Conservation (phyloP, 2,113 vertebrate genomes). For the Ictidomys tridecemlineatus region DNA sequence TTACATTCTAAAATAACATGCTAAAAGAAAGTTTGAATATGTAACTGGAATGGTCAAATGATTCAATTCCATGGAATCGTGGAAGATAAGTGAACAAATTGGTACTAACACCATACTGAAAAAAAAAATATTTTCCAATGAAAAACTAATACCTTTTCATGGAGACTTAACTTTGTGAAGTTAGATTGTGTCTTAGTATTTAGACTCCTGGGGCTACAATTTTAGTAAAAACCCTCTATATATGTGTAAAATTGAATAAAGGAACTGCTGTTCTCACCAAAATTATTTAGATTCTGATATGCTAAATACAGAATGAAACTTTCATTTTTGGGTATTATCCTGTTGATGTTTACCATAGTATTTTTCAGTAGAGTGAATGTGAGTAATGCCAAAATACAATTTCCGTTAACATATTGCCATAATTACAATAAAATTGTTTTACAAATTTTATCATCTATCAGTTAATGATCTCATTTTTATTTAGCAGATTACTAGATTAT, state of each 20-base stretch:
- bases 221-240: not conserved
- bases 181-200: not conserved
- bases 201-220: not conserved
- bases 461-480: not conserved
- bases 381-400: not conserved
- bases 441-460: not conserved
- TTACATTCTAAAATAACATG: not conserved
- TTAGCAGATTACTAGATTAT: not conserved
- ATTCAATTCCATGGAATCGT: not conserved
- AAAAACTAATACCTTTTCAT: not conserved
- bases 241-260: not conserved
- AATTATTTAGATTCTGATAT: not conserved
- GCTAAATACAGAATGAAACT: not conserved
- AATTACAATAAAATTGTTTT: not conserved
- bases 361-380: not conserved
- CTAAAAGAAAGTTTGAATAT: not conserved
- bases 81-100: slow-evolving; percentile 7
- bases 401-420: not conserved
- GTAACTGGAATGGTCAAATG: not conserved
- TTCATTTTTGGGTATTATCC: not conserved
- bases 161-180: not conserved
- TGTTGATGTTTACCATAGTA: not conserved
- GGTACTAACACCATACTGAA: not conserved
- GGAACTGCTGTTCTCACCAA: not conserved
- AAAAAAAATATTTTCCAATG: not conserved